phyloP scores from a whole-genome alignment of 2,888 invertebrate genomes.

The Pyrochroa serraticornis region DNA sequence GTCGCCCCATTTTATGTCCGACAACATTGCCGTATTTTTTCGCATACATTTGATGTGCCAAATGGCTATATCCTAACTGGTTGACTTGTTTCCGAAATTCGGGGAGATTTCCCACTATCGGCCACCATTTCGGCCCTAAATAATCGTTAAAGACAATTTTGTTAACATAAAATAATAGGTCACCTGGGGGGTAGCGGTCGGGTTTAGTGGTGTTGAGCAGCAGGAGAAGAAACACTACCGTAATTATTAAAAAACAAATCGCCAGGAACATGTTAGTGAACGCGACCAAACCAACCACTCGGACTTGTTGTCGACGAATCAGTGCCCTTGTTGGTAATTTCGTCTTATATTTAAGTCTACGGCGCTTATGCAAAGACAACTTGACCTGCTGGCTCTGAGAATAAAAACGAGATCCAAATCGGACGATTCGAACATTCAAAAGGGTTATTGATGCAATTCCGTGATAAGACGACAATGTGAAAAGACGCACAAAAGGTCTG shows the following conservation, averaged over 20 bases:
- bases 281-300: too few relatives aligned
- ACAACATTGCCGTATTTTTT: slow-evolving; percentile 68
- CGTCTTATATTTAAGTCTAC: too few relatives aligned
- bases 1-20: slow-evolving; percentile 69
- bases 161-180: slow-evolving; percentile 29
- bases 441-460: too few relatives aligned
- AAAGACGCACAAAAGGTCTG: too few relatives aligned
- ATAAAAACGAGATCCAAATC: too few relatives aligned
- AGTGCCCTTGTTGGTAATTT: too few relatives aligned
- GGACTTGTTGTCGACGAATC: too few relatives aligned
- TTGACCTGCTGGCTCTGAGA: too few relatives aligned
- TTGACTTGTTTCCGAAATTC: slow-evolving; percentile 52
- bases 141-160: slow-evolving; percentile 15
- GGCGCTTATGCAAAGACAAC: too few relatives aligned
- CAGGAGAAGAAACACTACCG: slow-evolving; percentile 31
- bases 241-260: slow-evolving; percentile 31
- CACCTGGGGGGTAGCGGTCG: slow-evolving; percentile 62
- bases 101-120: slow-evolving; percentile 62
- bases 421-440: too few relatives aligned
- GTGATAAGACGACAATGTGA: too few relatives aligned
- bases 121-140: slow-evolving; percentile 64
- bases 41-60: slow-evolving; percentile 66
- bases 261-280: slow-evolving; percentile 31
- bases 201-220: slow-evolving; percentile 55
- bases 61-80: slow-evolving; percentile 62